These are phyloP conservation scores for Leucopsar rothschildi DNA, from an alignment of 2,113 vertebrate species.

Conservation along the genomic window DNA sequence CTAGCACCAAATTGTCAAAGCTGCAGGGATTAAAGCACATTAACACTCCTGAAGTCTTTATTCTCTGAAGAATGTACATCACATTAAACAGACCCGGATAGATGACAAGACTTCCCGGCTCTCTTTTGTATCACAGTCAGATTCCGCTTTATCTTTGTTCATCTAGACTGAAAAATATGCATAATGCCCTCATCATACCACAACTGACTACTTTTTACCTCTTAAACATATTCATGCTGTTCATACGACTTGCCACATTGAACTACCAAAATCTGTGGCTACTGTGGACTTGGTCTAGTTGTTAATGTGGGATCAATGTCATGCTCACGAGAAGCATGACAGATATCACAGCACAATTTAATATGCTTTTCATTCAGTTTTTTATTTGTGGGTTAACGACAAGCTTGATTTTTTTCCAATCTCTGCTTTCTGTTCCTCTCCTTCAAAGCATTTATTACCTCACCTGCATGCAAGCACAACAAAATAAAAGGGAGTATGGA, in stretches of 20 bases:
- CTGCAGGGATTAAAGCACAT: neutral
- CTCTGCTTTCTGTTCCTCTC: accelerated
- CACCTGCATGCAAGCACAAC: neutral
- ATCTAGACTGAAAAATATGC: neutral
- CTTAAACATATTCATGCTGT: neutral
- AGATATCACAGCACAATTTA: neutral
- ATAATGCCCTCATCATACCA: neutral
- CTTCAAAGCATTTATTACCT: neutral
- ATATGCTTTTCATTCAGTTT: neutral
- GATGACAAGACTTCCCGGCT: neutral
- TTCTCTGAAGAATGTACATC: neutral
- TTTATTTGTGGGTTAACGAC: neutral
- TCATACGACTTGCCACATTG: neutral
- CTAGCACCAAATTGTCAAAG: neutral
- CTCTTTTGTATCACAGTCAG: neutral
- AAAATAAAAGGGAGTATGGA: neutral
- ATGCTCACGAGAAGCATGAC: accelerated
- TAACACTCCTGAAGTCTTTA: neutral
- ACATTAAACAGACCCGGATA: accelerated
- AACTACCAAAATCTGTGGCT: neutral
- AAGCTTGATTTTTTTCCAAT: neutral
- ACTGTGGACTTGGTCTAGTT: neutral
- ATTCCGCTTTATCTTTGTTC: neutral
- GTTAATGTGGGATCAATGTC: accelerated
- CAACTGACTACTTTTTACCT: neutral